Evolutionary conservation across 2,113 vertebrate genomes (phyloP), one percentile per base, ranked within the genome.

Genomic region (Microcebus tavaratra): DNA sequence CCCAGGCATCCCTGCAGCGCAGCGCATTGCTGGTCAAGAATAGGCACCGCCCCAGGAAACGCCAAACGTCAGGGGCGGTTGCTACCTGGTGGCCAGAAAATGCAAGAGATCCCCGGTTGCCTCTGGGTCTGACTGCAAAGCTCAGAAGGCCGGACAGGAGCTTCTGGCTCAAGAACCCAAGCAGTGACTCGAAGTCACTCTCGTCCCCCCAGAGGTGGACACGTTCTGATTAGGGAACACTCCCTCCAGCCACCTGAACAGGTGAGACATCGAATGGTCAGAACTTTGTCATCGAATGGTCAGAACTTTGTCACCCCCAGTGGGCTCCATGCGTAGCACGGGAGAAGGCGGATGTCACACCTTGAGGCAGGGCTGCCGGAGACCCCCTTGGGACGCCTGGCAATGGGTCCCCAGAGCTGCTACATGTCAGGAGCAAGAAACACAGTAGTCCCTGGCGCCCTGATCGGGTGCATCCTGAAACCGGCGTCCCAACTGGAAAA

Each of bases 371-470:
- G 13, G 45, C 45, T 61, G 1, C 27, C 7, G n/a, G 27, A 76
- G 53, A 48, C 25, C 20, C 79, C 45, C 63, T 12, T 0, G 61
- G 53, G 90, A 59, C 65, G 39, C n/a, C 5, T 4, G 0, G 36
- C 36, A 5, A 29, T 1, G 18, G 50, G n/a, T 36, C 57, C 42
- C 42, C 65, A 13, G 15, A 0, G 13, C 39, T 81, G 15, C 61
- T 0, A 0, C 4, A 0, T 0, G 15, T 0, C 7, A 1, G 57
- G 53, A 27, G 39, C 6, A 0, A 50, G 50, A 42, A 81, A 9
- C 0, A 10, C 53, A 42, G 83, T 6, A 39, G 83, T 8, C 4
- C 17, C 57, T 42, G 0, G 17, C 20, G 21, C 53, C 27, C 70
- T 11, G 36, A 57, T 5, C n/a, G 0, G 55, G 14, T 39, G 8